Percentiles rank a stretch among this genome's conserved stretches.
Conservation (phyloP, 2,113 vertebrate species). For the Naja naja region DNA sequence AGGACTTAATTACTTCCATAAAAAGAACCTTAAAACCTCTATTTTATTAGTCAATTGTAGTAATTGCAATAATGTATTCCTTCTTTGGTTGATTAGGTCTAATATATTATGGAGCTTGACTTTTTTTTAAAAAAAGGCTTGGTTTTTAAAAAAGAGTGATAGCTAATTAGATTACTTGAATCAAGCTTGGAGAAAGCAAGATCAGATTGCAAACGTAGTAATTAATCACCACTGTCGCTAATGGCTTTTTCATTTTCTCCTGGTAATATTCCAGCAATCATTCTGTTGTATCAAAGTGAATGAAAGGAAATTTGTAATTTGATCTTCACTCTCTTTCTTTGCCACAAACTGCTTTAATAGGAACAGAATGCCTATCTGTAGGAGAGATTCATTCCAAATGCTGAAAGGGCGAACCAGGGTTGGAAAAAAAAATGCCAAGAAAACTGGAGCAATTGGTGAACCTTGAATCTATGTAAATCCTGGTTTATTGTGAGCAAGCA, state of each 20-base stretch:
- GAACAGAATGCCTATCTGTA: background rate
- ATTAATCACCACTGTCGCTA: background rate
- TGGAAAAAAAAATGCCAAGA: background rate
- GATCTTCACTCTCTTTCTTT: background rate
- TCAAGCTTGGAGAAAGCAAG: background rate
- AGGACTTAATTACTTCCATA: conserved; percentile 3
- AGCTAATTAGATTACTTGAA: background rate
- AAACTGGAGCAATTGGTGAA: background rate
- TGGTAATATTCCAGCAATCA: conserved; percentile 15
- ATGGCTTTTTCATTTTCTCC: background rate
- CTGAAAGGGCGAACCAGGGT: background rate
- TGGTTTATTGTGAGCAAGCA: background rate
- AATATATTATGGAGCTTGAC: background rate
- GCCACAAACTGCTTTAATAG: background rate
- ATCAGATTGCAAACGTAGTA: background rate
- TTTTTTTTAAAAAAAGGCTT: background rate
- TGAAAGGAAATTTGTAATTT: background rate
- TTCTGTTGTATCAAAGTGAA: background rate
- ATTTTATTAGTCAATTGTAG: background rate
- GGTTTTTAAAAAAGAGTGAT: background rate
- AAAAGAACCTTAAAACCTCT: background rate
- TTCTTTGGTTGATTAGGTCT: background rate
- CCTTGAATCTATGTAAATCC: background rate
- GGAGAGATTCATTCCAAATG: background rate
- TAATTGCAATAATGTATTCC: background rate